Evolutionary conservation across 2,888 invertebrate genomes (phyloP), one percentile per base, ranked within the genome.

Genomic region (Meteorus colon): DNA sequence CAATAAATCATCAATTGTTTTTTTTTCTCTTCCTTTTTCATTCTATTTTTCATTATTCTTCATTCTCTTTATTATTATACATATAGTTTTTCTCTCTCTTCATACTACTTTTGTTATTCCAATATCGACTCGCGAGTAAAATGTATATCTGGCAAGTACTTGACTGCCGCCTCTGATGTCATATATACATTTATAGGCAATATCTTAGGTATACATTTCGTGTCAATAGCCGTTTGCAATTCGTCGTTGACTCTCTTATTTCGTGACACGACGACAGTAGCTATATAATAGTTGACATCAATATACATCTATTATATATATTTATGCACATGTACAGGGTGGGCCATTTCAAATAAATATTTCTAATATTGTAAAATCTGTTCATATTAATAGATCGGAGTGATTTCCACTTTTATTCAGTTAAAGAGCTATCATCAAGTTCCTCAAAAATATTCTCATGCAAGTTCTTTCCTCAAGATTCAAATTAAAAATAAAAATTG

Each of bases 1-100:
- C 69, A 76, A 76, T 76, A 76, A 76, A 76, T 76, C 73, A 76
- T 63, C 68, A 76, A 73, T 76, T 76, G 55, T 76, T 76, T 63
- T 73, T 68, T 72, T 60, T 19, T 55, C n/a, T 55, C 8, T 55
- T 6, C 19, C 6, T 19, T 55, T 8, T 55, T 55, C 6, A 6
- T 6, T 55, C 24, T 19, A 19, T 55, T 24, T n/a, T 19, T 55
- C 55, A 48, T 48, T 48, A n/a, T 48, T 4, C n/a, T n/a, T 48
- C 48, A 48, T 48, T 48, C 48, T n/a, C 48, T 48, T 48, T 48
- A 48, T 55, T 55, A 8, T 55, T 55, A 19, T 55, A n/a, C n/a
- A 8, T 10, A 69, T 73, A 73, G 24, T 73, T 73, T 55, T 73
- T 73, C 67, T 37, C 34, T 51, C 37, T n/a, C 31, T 31, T 51